A percentile compares a stretch with the other conserved stretches of the same genome.
These are phyloP conservation scores for Parazoanthus swiftii DNA, from an alignment of 92 coral and sea anemone genomes.

Conservation along the genomic window DNA sequence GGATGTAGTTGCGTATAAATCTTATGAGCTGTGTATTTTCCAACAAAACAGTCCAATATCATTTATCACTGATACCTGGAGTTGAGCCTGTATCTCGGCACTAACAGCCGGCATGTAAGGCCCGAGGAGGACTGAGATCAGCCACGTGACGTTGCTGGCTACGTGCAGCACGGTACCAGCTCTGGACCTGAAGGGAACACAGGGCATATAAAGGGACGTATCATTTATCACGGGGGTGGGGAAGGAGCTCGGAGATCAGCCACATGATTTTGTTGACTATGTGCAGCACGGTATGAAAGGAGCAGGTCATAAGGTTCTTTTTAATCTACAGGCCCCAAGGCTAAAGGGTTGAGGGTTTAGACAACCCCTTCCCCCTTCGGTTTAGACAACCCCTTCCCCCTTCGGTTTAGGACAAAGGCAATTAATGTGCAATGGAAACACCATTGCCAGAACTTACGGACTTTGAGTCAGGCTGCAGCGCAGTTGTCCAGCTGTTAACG, in stretches of 20 bases:
- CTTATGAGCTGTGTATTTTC: no score
- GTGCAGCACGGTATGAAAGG: constrained; percentile 68
- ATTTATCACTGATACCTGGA: constrained; percentile 50
- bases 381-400: no score
- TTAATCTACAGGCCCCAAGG: no score
- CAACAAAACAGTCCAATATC: neutral
- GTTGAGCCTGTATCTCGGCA: constrained; percentile 74
- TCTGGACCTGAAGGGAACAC: constrained; percentile 56
- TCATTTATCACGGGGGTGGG: no score
- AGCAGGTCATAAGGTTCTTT: neutral
- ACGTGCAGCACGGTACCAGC: constrained; percentile 87
- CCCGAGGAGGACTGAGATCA: constrained; percentile 79
- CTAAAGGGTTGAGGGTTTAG: no score
- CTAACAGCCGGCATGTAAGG: constrained; percentile 97
- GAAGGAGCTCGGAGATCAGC: constrained; percentile 72
- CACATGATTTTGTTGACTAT: constrained; percentile 80
- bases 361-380: no score
- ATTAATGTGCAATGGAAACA: no score
- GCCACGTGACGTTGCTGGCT: constrained; percentile 82
- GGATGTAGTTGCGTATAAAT: no score
- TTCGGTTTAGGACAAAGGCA: no score
- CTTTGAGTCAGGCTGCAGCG: no score
- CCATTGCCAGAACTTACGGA: no score
- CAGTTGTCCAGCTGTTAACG: no score
- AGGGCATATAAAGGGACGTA: neutral